These are phyloP conservation scores for Elaphurus davidianus DNA, from an alignment of 2,113 vertebrate species.

Conservation along the genomic window DNA sequence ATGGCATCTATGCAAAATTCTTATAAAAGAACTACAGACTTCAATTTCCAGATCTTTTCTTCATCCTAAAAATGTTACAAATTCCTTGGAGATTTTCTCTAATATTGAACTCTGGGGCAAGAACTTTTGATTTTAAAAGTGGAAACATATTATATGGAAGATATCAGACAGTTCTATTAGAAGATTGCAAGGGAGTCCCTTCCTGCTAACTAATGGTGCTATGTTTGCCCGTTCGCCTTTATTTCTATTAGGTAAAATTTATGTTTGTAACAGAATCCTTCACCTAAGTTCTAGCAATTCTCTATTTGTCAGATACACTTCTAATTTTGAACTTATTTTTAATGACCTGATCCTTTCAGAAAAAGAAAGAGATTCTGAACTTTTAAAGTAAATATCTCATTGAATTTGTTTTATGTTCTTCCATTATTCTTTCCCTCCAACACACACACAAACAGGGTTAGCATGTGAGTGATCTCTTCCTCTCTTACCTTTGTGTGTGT, in stretches of 20 bases:
- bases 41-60: not conserved
- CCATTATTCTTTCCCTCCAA: not conserved
- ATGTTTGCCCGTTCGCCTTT: not conserved
- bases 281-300: not conserved
- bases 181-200: not conserved
- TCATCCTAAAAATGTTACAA: not conserved
- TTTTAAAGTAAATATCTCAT: not conserved
- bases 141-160: not conserved
- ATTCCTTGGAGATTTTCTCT: not conserved
- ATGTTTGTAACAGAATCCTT: not conserved
- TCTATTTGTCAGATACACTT: not conserved
- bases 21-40: not conserved
- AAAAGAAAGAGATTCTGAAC: not conserved
- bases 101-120: not conserved
- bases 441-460: not conserved
- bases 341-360: not conserved
- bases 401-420: not conserved
- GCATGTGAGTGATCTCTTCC: not conserved
- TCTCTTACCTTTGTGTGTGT: not conserved
- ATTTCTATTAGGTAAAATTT: not conserved
- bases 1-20: not conserved
- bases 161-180: not conserved
- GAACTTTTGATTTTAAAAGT: not conserved
- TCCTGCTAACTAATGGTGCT: not conserved
- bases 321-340: not conserved